A percentile compares a stretch with the other conserved stretches of the same genome.
Evolutionary conservation across 2,797 vertebrate species (phyloP).

Genomic region (Bradypodion pumilum): DNA sequence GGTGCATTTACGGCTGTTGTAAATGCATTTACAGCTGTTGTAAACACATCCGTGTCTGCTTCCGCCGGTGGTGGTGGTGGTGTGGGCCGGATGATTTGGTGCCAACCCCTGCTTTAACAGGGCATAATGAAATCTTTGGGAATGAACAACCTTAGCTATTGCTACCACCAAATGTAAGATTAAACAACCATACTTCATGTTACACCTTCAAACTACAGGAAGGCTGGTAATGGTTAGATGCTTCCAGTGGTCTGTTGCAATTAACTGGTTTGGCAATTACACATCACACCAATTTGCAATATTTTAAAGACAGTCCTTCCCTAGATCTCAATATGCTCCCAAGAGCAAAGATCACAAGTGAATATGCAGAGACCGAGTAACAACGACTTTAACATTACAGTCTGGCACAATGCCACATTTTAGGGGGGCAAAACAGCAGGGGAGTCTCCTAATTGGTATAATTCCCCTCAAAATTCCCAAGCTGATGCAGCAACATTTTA

Average conservation of each 20-base stretch:
- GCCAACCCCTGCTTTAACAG: no score
- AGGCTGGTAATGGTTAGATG: conserved; percentile 54
- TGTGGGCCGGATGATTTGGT: no score
- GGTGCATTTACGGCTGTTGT: no score
- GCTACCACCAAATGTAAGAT: neutral
- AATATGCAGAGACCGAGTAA: conserved; percentile 39
- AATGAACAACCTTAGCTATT: neutral
- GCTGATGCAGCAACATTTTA: conserved; percentile 46
- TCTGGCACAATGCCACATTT: conserved; percentile 40
- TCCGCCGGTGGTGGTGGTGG: no score
- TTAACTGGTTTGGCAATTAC: conserved; percentile 64
- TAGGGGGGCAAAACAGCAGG: conserved; percentile 60
- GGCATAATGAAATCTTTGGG: neutral
- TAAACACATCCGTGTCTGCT: no score
- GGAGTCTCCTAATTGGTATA: conserved; percentile 51
- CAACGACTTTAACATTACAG: conserved; percentile 46
- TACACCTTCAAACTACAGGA: conserved; percentile 38
- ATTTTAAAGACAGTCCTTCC: conserved; percentile 24
- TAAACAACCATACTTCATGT: neutral
- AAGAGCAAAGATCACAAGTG: conserved; percentile 43
- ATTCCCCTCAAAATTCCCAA: conserved; percentile 51
- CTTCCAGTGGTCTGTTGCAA: conserved; percentile 57
- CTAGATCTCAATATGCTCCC: conserved; percentile 42
- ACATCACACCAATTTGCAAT: conserved; percentile 60
- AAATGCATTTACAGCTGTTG: no score